phyloP scores from a whole-genome alignment of 1,140 invertebrate genomes.

The Microplitis mediator region DNA sequence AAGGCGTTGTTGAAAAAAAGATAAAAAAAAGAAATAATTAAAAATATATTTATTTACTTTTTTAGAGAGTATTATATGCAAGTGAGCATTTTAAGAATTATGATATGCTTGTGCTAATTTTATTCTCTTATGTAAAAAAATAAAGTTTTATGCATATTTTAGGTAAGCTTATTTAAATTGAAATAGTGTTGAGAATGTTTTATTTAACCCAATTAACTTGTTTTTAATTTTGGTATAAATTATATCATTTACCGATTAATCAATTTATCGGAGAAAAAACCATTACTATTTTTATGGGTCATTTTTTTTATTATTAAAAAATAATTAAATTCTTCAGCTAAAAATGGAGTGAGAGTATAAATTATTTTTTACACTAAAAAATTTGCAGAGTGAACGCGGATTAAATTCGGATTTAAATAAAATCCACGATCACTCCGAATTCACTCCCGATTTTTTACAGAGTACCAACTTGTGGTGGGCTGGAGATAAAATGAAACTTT shows the following conservation, averaged over 20 bases:
- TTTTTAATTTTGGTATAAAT: neutral
- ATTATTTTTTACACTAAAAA: too few species aligned
- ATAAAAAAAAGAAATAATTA: conserved; percentile 1
- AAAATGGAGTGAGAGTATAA: too few species aligned
- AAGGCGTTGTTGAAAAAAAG: neutral
- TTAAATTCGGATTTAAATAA: too few species aligned
- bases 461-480: too few species aligned
- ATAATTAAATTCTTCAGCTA: too few species aligned
- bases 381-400: too few species aligned
- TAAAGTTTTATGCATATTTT: neutral
- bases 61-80: conserved; percentile 1
- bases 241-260: too few species aligned
- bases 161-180: neutral
- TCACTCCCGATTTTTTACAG: too few species aligned
- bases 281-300: too few species aligned
- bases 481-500: neutral
- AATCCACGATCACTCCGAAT: too few species aligned
- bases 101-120: conserved; percentile 13
- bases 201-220: conserved; percentile 10
- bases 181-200: neutral
- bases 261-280: too few species aligned
- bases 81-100: conserved; percentile 9
- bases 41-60: conserved; percentile 3
- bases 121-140: neutral
- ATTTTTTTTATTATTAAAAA: too few species aligned